A percentile compares a stretch with the other conserved stretches of the same genome.
Conservation (phyloP, 2,888 invertebrate genomes). For the Caenorhabditis plicata region DNA sequence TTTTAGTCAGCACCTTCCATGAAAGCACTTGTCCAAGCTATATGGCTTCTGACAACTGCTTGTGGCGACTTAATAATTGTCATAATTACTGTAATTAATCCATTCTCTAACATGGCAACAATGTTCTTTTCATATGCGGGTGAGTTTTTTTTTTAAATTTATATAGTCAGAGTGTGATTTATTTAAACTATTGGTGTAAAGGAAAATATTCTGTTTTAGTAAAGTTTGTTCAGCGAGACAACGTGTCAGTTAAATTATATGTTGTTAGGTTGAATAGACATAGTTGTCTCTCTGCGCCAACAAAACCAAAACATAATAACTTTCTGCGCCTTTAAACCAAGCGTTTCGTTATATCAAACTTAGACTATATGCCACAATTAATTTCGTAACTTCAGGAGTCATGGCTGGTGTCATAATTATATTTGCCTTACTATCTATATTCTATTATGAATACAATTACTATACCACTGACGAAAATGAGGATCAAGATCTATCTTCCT, state of each 20-base stretch:
- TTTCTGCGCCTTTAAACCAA: no score
- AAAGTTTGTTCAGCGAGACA: no score
- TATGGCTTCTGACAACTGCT: constrained; percentile 88
- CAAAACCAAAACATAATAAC: no score
- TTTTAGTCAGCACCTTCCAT: constrained; percentile 82
- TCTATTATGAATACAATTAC: constrained; percentile 72
- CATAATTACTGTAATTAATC: constrained; percentile 71
- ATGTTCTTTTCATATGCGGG: constrained; percentile 57
- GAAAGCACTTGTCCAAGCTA: constrained; percentile 90
- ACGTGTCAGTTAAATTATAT: no score
- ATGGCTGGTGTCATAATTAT: constrained; percentile 83
- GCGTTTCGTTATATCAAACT: not conserved
- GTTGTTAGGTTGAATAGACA: no score
- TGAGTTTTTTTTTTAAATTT: no score
- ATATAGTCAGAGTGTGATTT: not conserved
- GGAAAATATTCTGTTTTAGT: no score
- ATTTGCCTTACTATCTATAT: constrained; percentile 79
- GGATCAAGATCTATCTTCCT: no score
- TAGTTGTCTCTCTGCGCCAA: no score
- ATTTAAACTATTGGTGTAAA: not conserved
- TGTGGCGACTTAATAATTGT: constrained; percentile 90
- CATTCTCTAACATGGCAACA: constrained; percentile 53
- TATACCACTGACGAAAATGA: constrained; percentile 51
- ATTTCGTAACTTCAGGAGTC: constrained; percentile 70
- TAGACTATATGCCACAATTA: not conserved